A percentile compares a stretch with the other conserved stretches of the same genome.
Evolutionary conservation across 2,797 vertebrate genomes (phyloP).

Genomic region (Pangasius krempfi): DNA sequence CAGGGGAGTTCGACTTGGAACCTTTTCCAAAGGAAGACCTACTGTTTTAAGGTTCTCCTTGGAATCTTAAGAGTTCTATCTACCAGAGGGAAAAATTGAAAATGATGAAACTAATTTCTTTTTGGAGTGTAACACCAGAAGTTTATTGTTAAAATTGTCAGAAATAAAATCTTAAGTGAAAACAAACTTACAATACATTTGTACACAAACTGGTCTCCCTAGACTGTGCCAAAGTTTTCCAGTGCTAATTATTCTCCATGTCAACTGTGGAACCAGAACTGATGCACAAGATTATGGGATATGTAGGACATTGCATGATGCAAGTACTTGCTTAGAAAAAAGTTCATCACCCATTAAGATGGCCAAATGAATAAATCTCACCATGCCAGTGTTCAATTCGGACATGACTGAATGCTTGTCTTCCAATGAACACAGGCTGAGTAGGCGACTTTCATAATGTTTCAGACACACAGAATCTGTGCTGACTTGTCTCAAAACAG

Average conservation of each 20-base stretch:
- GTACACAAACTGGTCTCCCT: conserved; percentile 25
- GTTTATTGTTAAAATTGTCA: background rate
- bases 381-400: background rate
- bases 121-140: background rate
- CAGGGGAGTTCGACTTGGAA: background rate
- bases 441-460: background rate
- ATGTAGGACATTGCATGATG: background rate
- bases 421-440: background rate
- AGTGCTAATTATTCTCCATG: background rate
- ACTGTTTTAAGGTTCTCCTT: background rate
- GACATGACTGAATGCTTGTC: too few relatives aligned
- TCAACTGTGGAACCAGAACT: background rate
- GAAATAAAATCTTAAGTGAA: background rate
- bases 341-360: background rate
- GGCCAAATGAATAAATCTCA: background rate
- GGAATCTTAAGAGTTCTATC: background rate
- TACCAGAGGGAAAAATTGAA: background rate
- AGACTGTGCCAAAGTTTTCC: background rate
- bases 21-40: background rate
- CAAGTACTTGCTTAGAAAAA: background rate
- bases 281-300: background rate
- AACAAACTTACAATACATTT: background rate
- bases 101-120: background rate
- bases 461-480: background rate
- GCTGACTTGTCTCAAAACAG: background rate